phyloP scores from a whole-genome alignment of 2,888 invertebrate genomes.

The Megastigmus dorsalis region DNA sequence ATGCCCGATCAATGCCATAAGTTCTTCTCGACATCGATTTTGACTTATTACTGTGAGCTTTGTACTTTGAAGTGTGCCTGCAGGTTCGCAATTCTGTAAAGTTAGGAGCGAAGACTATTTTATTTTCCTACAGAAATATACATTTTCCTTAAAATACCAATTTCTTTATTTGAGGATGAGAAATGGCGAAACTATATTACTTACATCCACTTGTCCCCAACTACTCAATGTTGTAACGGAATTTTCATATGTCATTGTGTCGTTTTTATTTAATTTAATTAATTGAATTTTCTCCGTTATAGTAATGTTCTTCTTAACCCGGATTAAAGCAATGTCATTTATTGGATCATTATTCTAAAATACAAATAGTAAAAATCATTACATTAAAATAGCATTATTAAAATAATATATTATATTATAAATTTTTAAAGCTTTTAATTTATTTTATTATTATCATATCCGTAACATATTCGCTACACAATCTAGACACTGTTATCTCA shows the following conservation, averaged over 20 bases:
- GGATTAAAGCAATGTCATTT: constrained; percentile 19
- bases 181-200: background rate
- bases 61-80: background rate
- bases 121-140: too few species aligned
- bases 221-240: constrained; percentile 3
- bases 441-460: too few species aligned
- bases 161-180: background rate
- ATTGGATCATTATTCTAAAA: background rate
- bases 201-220: constrained; percentile 20
- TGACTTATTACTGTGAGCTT: constrained; percentile 1
- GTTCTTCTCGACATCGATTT: background rate
- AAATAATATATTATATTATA: too few species aligned
- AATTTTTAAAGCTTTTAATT: too few species aligned
- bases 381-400: too few species aligned
- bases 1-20: background rate
- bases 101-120: too few species aligned
- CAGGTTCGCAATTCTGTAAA: background rate
- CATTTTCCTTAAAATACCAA: too few species aligned
- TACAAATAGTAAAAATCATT: background rate
- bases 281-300: background rate
- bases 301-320: background rate
- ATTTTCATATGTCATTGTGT: background rate
- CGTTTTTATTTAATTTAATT: background rate
- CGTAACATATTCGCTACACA: too few species aligned
- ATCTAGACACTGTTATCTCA: too few species aligned